Conservation (phyloP, 1,140 invertebrate genomes). For the Manduca sexta region DNA sequence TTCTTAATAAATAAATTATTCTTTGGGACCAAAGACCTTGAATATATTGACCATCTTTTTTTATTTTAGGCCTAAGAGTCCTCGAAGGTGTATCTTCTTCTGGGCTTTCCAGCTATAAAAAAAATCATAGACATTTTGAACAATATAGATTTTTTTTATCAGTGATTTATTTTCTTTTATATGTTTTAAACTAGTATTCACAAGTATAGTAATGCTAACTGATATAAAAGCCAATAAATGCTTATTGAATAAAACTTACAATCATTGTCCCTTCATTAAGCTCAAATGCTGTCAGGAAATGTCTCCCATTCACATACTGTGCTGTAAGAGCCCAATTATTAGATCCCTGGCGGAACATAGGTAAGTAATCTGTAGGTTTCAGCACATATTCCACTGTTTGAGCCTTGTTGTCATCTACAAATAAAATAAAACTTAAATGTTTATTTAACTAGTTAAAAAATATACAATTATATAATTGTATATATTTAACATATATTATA, state of each 20-base stretch:
- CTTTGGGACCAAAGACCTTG: constrained; percentile 58
- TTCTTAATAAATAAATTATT: constrained; percentile 49
- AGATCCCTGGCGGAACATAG: constrained; percentile 53
- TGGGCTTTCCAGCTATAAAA: constrained; percentile 54
- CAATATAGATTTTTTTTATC: too few relatives aligned
- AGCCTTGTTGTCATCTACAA: constrained; percentile 49
- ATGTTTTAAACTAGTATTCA: too few relatives aligned
- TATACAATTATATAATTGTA: too few relatives aligned
- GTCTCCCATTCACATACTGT: constrained; percentile 61
- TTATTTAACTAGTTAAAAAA: too few relatives aligned
- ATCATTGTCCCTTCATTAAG: constrained; percentile 59
- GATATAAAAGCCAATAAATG: too few relatives aligned
- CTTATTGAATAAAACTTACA: constrained; percentile 32
- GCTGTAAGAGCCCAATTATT: constrained; percentile 59
- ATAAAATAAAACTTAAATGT: too few relatives aligned
- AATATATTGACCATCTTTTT: constrained; percentile 50
- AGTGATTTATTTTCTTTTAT: too few relatives aligned
- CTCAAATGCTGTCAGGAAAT: constrained; percentile 63
- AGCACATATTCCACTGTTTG: constrained; percentile 60
- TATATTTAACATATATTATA: too few relatives aligned
- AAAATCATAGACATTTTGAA: too few relatives aligned
- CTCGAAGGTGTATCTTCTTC: constrained; percentile 52
- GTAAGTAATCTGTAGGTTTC: constrained; percentile 59
- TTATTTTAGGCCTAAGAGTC: constrained; percentile 48
- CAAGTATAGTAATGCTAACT: too few relatives aligned